Evolutionary conservation across 2,797 vertebrate genomes (phyloP).

Genomic region (Masticophis lateralis): DNA sequence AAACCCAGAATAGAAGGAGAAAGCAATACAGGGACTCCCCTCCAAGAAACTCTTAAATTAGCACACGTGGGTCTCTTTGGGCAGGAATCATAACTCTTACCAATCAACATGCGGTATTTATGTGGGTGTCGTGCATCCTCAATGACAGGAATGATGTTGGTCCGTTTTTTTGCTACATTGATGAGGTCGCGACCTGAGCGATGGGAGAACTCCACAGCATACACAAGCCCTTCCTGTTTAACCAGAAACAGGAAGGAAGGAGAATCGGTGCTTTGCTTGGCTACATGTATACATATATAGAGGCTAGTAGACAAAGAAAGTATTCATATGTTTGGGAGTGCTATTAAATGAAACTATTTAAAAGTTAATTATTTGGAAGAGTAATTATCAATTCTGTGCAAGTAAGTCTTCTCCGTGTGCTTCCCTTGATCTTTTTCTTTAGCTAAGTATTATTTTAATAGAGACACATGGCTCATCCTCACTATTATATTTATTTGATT

Average conservation of each 20-base stretch:
- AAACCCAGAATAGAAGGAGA: background rate
- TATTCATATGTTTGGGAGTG: background rate
- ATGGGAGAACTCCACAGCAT: conserved; percentile 93
- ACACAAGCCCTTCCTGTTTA: conserved; percentile 86
- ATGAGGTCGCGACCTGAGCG: conserved; percentile 92
- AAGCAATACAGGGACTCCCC: background rate
- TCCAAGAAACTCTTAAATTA: background rate
- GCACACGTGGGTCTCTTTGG: background rate
- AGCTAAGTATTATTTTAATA: background rate
- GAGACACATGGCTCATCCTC: background rate
- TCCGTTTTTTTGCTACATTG: conserved; percentile 91
- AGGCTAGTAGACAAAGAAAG: background rate
- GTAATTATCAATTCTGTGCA: background rate
- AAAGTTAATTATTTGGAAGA: background rate
- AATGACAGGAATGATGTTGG: conserved; percentile 93
- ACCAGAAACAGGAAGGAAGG: background rate
- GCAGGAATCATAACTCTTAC: conserved; percentile 63
- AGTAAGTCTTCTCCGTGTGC: background rate
- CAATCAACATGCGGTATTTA: conserved; percentile 92
- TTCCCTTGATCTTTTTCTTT: background rate
- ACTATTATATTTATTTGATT: background rate
- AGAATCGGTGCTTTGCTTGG: background rate
- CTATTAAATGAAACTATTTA: background rate
- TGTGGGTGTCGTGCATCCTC: conserved; percentile 92
- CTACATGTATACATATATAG: background rate